phyloP scores from a whole-genome alignment of 2,113 vertebrate genomes.

The Tautogolabrus adspersus region DNA sequence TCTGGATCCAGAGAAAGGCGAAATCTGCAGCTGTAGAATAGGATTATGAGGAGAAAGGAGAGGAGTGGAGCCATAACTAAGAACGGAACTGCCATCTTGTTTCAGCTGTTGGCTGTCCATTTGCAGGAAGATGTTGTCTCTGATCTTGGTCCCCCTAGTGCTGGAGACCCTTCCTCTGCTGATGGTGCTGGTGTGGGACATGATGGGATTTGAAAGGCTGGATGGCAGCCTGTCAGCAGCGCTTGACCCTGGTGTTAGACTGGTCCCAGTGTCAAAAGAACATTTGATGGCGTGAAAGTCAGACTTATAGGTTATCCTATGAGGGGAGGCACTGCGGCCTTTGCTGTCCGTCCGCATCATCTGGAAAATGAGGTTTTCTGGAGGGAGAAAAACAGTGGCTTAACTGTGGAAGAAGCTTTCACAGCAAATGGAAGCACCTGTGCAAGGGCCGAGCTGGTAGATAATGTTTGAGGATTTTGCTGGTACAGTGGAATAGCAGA shows the following conservation, averaged over 20 bases:
- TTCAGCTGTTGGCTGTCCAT: slow-evolving; percentile 86
- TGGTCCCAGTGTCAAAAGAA: slow-evolving; percentile 87
- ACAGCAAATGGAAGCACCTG: slow-evolving; percentile 11
- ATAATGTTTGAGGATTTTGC: slow-evolving; percentile 20
- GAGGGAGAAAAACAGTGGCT: slow-evolving; percentile 4
- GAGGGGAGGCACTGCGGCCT: slow-evolving; percentile 91
- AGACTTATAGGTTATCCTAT: slow-evolving; percentile 91
- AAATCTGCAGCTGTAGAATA: slow-evolving; percentile 41
- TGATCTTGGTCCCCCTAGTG: slow-evolving; percentile 89
- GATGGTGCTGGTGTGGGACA: slow-evolving; percentile 59
- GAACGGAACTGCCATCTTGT: slow-evolving; percentile 67
- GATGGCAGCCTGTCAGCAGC: slow-evolving; percentile 26
- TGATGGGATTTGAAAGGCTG: slow-evolving; percentile 57
- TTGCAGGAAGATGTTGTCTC: slow-evolving; percentile 92
- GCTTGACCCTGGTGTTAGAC: slow-evolving; percentile 52
- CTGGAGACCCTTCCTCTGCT: slow-evolving; percentile 85
- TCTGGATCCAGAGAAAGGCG: slow-evolving; percentile 49
- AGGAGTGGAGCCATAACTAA: slow-evolving; percentile 30
- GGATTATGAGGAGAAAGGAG: slow-evolving; percentile 36
- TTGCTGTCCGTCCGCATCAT: slow-evolving; percentile 92
- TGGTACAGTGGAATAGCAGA: slow-evolving; percentile 32
- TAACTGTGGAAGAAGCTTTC: slow-evolving; percentile 13
- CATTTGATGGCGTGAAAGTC: slow-evolving; percentile 93
- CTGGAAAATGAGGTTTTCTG: slow-evolving; percentile 53
- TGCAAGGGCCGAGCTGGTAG: slow-evolving; percentile 9